Conservation (phyloP, 2,888 invertebrate species). For the Aporophyla nigra region DNA sequence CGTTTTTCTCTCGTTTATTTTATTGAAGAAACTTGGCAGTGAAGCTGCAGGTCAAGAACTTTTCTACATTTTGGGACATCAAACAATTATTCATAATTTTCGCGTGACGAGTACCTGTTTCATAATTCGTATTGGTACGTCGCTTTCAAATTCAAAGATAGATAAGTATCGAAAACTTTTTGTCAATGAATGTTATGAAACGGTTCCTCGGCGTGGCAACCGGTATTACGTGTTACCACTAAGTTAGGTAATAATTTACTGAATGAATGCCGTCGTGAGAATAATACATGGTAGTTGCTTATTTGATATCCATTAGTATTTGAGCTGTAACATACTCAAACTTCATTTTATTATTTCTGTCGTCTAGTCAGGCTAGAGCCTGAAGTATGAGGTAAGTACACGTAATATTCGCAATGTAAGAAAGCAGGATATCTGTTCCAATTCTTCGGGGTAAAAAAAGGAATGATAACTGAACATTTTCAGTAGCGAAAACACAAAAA, state of each 20-base stretch:
- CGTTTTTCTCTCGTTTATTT: conserved; percentile 5
- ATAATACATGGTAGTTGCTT: conserved; percentile 51
- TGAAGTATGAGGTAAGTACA: too few relatives aligned
- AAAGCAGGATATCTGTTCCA: conserved; percentile 8
- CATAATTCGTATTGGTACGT: conserved; percentile 40
- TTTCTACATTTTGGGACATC: conserved; percentile 1
- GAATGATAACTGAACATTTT: background rate
- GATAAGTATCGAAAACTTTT: conserved; percentile 65
- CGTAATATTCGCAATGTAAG: background rate
- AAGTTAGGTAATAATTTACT: conserved; percentile 74
- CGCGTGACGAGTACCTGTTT: conserved; percentile 23
- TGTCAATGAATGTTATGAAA: conserved; percentile 80
- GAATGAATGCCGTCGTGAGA: conserved; percentile 76
- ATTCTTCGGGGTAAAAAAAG: background rate
- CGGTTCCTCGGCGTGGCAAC: conserved; percentile 66
- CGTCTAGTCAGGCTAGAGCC: too few relatives aligned
- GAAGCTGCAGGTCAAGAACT: background rate
- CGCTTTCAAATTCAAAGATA: conserved; percentile 58
- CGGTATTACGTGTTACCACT: conserved; percentile 72
- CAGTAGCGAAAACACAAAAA: background rate
- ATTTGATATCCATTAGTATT: conserved; percentile 40
- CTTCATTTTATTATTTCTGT: background rate
- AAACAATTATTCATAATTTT: conserved; percentile 6
- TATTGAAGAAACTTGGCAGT: conserved; percentile 2
- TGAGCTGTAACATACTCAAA: conserved; percentile 11